Evolutionary conservation across 1,140 invertebrate genomes (phyloP).

Genomic region (Cotesia glomerata): DNA sequence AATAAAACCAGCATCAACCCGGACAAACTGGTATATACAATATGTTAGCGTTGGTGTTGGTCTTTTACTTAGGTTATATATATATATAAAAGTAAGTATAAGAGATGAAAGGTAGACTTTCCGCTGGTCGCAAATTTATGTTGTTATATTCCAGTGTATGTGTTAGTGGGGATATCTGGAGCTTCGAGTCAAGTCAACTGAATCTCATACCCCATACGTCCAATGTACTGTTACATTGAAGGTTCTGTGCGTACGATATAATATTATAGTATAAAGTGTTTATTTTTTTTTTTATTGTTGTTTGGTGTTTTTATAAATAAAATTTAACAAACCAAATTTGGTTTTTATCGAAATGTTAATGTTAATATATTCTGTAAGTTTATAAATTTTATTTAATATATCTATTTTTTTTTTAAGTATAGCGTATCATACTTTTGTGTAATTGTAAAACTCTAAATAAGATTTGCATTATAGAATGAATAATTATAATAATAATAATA

Average conservation of each 20-base stretch:
- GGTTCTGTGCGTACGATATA: conserved; percentile 41
- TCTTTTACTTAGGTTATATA: neutral
- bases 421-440: too few relatives aligned
- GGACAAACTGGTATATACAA: neutral
- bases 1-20: neutral
- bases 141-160: neutral
- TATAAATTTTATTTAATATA: conserved; percentile 4
- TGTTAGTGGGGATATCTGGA: conserved; percentile 57
- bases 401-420: neutral
- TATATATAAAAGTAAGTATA: too few relatives aligned
- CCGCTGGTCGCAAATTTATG: too few relatives aligned
- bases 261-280: neutral
- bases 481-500: too few relatives aligned
- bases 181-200: conserved; percentile 58
- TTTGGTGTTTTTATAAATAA: neutral
- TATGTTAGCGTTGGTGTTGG: conserved; percentile 2
- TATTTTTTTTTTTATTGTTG: neutral
- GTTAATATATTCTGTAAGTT: neutral
- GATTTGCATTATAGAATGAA: too few relatives aligned
- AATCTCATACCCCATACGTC: conserved; percentile 47
- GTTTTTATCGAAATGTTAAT: neutral
- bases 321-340: neutral
- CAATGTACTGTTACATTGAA: conserved; percentile 52
- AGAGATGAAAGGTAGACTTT: too few relatives aligned
- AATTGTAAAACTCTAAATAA: too few relatives aligned